phyloP scores from a whole-genome alignment of 2,113 vertebrate genomes.

The Takifugu bimaculatus region DNA sequence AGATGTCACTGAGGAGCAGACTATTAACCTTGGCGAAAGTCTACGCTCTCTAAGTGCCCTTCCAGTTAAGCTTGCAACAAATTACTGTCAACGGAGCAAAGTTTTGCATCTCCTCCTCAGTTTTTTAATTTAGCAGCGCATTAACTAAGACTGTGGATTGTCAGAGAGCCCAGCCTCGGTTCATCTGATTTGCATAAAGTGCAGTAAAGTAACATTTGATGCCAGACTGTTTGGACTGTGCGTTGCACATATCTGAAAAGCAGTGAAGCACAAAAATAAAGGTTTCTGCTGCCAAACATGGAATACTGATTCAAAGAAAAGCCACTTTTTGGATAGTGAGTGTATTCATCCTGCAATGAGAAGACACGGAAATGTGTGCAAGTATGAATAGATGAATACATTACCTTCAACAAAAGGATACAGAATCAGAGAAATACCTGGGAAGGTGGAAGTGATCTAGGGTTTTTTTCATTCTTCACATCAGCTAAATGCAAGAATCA shows the following conservation, averaged over 20 bases:
- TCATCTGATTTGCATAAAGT: slow-evolving; percentile 16
- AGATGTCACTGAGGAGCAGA: background rate
- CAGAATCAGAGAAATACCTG: slow-evolving; percentile 5
- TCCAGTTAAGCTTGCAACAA: slow-evolving; percentile 2
- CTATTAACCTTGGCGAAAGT: slow-evolving; percentile 5
- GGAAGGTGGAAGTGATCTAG: slow-evolving; percentile 3
- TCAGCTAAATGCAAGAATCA: too few species aligned
- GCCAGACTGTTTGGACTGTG: slow-evolving; percentile 4
- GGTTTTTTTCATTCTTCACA: background rate
- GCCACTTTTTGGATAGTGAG: background rate
- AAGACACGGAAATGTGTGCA: background rate
- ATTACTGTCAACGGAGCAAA: slow-evolving; percentile 1
- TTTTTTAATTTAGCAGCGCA: slow-evolving; percentile 2
- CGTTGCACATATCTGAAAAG: slow-evolving; percentile 8
- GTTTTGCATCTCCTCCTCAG: background rate
- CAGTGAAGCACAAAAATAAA: slow-evolving; percentile 11
- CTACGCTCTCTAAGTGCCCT: background rate
- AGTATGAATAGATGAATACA: background rate
- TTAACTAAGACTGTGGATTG: slow-evolving; percentile 6
- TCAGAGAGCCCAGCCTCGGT: slow-evolving; percentile 6
- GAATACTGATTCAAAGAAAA: background rate
- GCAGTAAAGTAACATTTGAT: slow-evolving; percentile 3
- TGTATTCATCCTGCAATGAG: slow-evolving; percentile 3
- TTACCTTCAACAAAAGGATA: background rate
- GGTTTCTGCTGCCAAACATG: slow-evolving; percentile 4